phyloP scores from a whole-genome alignment of 2,797 vertebrate species.

The Lerista edwardsae region DNA sequence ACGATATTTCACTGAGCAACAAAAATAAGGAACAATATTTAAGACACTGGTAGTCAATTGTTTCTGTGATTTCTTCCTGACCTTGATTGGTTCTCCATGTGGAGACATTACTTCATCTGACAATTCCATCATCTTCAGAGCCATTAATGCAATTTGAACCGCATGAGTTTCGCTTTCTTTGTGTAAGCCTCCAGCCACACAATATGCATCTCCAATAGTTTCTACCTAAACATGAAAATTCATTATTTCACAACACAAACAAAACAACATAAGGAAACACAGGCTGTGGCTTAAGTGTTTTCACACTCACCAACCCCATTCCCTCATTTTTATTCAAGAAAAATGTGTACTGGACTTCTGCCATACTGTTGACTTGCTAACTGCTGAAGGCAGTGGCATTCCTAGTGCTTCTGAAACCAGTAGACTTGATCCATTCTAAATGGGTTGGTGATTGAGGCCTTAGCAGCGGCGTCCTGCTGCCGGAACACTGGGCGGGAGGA shows the following conservation, averaged over 20 bases:
- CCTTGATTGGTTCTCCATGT: constrained; percentile 94
- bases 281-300: not conserved
- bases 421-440: not conserved
- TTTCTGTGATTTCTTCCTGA: constrained; percentile 62
- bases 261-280: not conserved
- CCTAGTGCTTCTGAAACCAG: not conserved
- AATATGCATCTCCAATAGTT: constrained; percentile 98
- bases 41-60: constrained; percentile 32
- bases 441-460: no score
- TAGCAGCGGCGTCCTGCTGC: no score
- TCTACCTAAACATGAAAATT: constrained; percentile 86
- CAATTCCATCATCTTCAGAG: constrained; percentile 98
- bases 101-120: constrained; percentile 94
- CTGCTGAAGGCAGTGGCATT: constrained; percentile 1
- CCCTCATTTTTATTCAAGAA: not conserved
- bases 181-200: constrained; percentile 95
- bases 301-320: not conserved
- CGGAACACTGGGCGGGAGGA: no score
- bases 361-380: not conserved
- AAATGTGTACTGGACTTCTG: constrained; percentile 23
- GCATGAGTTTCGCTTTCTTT: constrained; percentile 94
- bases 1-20: not conserved
- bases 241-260: constrained; percentile 26
- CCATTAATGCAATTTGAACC: constrained; percentile 94
- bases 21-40: constrained; percentile 28